These are phyloP conservation scores for Labeo calbasu DNA, from an alignment of 2,797 vertebrate species.

Conservation along the genomic window DNA sequence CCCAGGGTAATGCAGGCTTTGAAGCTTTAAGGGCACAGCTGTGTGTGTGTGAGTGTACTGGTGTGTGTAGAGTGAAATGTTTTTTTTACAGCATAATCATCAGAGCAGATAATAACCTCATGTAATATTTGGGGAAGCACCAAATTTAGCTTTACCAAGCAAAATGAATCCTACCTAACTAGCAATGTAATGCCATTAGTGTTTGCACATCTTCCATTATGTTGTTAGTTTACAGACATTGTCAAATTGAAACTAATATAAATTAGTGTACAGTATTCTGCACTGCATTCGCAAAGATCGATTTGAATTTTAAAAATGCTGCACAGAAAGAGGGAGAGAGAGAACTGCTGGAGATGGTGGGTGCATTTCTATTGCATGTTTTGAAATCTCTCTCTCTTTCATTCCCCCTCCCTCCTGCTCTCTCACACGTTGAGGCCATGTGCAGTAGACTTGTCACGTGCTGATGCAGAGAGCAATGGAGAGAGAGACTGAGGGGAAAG, in stretches of 20 bases:
- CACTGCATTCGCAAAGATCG: background rate
- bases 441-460: conserved; percentile 81
- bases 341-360: conserved; percentile 20
- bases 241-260: background rate
- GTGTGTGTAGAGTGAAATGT: conserved; percentile 16
- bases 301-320: conserved; percentile 9
- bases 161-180: background rate
- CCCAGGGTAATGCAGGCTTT: conserved; percentile 30
- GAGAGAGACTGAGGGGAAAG: conserved; percentile 54
- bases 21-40: conserved; percentile 41
- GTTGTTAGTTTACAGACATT: background rate
- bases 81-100: conserved; percentile 20
- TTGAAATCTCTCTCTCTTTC: conserved; percentile 58
- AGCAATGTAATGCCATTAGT: background rate
- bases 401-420: conserved; percentile 49
- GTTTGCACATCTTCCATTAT: background rate
- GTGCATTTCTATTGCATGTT: conserved; percentile 73
- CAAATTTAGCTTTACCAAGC: conserved; percentile 3
- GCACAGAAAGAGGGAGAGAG: conserved; percentile 29
- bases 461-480: conserved; percentile 76
- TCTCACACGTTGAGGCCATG: conserved; percentile 82
- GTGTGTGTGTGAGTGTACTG: conserved; percentile 9
- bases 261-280: background rate
- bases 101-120: conserved; percentile 21
- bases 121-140: conserved; percentile 6